These are phyloP conservation scores for Cisticola juncidis DNA, from an alignment of 2,113 vertebrate species.

Conservation along the genomic window DNA sequence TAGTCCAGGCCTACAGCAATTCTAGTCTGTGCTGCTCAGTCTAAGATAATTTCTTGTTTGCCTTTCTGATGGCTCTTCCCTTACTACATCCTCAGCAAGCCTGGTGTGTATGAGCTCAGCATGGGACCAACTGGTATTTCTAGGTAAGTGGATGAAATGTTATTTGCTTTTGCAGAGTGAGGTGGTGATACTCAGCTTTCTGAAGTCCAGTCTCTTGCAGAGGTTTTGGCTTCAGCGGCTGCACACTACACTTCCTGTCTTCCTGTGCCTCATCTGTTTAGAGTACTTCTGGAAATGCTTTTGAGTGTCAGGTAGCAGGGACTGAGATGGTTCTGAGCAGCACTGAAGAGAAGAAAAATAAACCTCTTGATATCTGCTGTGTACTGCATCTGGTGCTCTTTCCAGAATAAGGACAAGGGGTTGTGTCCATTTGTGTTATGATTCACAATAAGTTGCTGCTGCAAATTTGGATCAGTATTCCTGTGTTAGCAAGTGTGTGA, in stretches of 20 bases:
- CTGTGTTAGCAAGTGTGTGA: not conserved
- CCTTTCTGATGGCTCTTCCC: not conserved
- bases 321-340: not conserved
- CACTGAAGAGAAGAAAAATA: not conserved
- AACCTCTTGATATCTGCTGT: not conserved
- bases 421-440: not conserved
- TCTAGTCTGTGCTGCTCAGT: not conserved
- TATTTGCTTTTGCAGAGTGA: not conserved
- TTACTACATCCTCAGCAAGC: constrained; percentile 71
- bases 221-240: not conserved
- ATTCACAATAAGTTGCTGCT: not conserved
- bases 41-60: not conserved
- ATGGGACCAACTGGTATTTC: constrained; percentile 82
- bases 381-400: not conserved
- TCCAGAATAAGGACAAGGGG: not conserved
- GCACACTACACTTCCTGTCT: not conserved
- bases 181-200: not conserved
- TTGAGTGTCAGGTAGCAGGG: not conserved
- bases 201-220: not conserved
- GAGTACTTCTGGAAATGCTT: not conserved
- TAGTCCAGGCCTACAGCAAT: not conserved
- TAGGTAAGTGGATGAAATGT: constrained; percentile 73
- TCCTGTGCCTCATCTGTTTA: not conserved
- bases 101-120: constrained; percentile 89
- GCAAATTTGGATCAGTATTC: not conserved